Evolutionary conservation across 1,140 invertebrate genomes (phyloP).

Genomic region (Caenorhabditis remanei): DNA sequence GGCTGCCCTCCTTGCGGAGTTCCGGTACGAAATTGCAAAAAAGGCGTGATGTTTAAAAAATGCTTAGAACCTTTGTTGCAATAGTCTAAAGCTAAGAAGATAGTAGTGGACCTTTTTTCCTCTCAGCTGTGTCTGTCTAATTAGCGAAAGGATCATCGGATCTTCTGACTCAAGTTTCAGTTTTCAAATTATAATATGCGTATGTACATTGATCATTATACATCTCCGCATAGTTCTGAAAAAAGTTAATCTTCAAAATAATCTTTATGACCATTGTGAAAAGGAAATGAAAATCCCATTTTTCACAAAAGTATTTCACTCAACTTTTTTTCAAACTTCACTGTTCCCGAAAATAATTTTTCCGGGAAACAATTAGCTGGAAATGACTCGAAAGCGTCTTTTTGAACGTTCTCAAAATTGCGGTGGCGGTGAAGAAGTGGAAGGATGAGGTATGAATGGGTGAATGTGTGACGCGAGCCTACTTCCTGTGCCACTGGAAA

Average conservation of each 20-base stretch:
- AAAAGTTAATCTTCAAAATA: background rate
- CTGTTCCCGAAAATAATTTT: background rate
- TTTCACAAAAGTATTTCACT: background rate
- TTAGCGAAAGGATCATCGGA: background rate
- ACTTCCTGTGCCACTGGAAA: constrained; percentile 46
- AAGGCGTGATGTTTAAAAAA: background rate
- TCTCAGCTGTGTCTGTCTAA: background rate
- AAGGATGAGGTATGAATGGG: constrained; percentile 31
- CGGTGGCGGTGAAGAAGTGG: background rate
- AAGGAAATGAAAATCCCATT: background rate
- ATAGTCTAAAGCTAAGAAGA: too few species aligned
- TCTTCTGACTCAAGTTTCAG: background rate
- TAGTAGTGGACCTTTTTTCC: background rate
- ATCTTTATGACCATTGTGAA: background rate
- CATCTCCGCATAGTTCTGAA: background rate
- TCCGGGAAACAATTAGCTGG: constrained; percentile 39
- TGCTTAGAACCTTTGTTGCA: background rate
- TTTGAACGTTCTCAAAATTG: background rate
- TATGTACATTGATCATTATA: background rate
- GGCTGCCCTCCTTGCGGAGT: background rate
- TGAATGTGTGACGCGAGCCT: constrained; percentile 45
- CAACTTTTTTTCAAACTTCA: background rate
- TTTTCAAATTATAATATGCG: background rate
- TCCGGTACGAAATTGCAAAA: constrained; percentile 25
- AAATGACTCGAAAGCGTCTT: background rate